Evolutionary conservation across 2,888 invertebrate species (phyloP).

Genomic region (Myopa testacea): DNA sequence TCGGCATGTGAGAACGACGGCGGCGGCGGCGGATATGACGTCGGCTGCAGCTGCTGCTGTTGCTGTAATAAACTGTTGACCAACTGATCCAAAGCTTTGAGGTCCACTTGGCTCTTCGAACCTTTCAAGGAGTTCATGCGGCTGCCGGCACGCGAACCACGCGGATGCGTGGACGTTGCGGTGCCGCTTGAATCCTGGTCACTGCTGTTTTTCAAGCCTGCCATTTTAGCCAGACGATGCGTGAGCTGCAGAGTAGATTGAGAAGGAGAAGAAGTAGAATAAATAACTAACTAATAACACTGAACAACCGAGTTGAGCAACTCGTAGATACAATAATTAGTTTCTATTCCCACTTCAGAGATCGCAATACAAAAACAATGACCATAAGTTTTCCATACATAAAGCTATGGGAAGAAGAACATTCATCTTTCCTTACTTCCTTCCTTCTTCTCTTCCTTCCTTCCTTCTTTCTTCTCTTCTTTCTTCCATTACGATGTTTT

Average conservation of each 20-base stretch:
- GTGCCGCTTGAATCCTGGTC: conserved; percentile 10
- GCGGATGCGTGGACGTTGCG: conserved; percentile 38
- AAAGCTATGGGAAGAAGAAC: no score
- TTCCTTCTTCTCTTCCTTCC: no score
- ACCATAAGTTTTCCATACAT: no score
- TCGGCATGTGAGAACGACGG: not conserved
- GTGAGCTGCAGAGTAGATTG: conserved; percentile 59
- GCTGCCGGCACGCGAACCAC: conserved; percentile 51
- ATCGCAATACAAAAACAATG: no score
- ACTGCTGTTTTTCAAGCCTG: conserved; percentile 57
- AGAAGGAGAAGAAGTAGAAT: not conserved
- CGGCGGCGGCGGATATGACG: not conserved
- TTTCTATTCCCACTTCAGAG: no score
- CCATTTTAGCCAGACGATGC: conserved; percentile 63
- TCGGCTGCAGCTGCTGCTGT: conserved; percentile 44
- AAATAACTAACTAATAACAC: no score
- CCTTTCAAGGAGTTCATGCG: conserved; percentile 62
- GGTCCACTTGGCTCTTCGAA: conserved; percentile 71
- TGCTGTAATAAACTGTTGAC: conserved; percentile 73
- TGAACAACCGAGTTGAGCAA: no score
- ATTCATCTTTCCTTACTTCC: no score
- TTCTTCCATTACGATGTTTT: no score
- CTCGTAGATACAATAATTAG: no score
- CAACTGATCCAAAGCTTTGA: conserved; percentile 75
- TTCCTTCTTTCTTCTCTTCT: no score